Conservation (phyloP, 2,888 invertebrate genomes). For the Tanypteryx hageni region DNA sequence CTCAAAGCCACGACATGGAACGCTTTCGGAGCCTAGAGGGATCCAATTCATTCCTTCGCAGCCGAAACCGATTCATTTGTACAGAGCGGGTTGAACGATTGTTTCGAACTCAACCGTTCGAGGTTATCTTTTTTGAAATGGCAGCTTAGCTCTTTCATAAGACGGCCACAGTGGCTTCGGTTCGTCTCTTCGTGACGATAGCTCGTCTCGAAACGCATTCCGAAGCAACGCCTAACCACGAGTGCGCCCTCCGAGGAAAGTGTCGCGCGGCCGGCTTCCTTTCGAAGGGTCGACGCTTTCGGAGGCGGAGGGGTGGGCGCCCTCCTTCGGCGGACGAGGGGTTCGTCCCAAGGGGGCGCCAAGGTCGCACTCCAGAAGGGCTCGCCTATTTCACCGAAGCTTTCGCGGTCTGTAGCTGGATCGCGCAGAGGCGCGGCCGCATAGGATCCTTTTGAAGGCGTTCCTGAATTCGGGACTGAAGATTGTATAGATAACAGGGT, state of each 20-base stretch:
- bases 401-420: slow-evolving; percentile 70
- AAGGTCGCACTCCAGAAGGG: neutral
- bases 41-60: too few relatives aligned
- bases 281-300: neutral
- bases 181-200: neutral
- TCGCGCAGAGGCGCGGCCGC: slow-evolving; percentile 77
- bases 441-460: slow-evolving; percentile 92
- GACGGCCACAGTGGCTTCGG: too few relatives aligned
- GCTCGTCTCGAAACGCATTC: neutral
- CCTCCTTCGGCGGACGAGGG: neutral
- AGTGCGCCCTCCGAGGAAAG: neutral
- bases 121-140: too few relatives aligned
- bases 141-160: too few relatives aligned
- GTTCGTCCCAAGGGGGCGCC: neutral
- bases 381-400: slow-evolving; percentile 67
- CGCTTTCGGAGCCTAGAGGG: too few relatives aligned
- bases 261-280: neutral
- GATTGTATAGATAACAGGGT: slow-evolving; percentile 95
- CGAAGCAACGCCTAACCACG: neutral
- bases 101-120: too few relatives aligned
- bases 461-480: slow-evolving; percentile 95
- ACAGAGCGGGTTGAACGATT: too few relatives aligned
- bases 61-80: too few relatives aligned
- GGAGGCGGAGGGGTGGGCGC: neutral
- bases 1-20: too few relatives aligned